phyloP scores from a whole-genome alignment of 2,113 vertebrate genomes.

The Petrocephalus zakoni region DNA sequence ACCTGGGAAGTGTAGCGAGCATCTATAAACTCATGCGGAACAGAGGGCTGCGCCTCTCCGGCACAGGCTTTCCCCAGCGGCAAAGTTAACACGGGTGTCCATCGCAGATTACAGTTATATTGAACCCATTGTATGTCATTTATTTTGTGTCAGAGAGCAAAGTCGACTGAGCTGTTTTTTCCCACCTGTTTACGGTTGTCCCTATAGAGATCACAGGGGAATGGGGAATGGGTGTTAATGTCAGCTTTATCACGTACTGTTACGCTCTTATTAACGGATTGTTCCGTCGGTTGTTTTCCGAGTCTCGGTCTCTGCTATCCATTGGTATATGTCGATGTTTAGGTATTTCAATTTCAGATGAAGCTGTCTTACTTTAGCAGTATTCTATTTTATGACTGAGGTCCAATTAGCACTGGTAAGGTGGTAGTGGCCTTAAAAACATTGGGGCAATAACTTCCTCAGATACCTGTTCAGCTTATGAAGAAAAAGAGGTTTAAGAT shows the following conservation, averaged over 20 bases:
- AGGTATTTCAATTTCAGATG: not conserved
- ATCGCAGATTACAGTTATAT: conserved; percentile 42
- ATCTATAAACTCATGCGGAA: conserved; percentile 48
- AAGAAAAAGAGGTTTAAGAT: not conserved
- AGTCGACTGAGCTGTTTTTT: not conserved
- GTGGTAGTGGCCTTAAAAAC: not conserved
- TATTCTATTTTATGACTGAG: not conserved
- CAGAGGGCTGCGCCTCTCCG: conserved; percentile 41
- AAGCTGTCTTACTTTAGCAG: not conserved
- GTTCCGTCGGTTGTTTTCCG: not conserved
- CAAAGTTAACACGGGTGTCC: conserved; percentile 36
- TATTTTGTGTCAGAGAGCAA: not conserved
- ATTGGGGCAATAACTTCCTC: not conserved
- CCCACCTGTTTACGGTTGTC: conserved; percentile 5
- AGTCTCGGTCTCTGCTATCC: not conserved
- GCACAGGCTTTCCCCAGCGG: conserved; percentile 2
- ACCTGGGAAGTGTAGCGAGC: not conserved
- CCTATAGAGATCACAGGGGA: not conserved
- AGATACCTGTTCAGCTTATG: not conserved
- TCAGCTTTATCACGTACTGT: conserved; percentile 3
- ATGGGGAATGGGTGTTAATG: not conserved
- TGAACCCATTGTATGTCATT: not conserved
- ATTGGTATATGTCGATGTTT: not conserved
- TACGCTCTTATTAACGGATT: not conserved
- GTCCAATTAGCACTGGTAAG: not conserved